phyloP scores from a whole-genome alignment of 2,113 vertebrate genomes.

The Trichomycterus rosablanca region DNA sequence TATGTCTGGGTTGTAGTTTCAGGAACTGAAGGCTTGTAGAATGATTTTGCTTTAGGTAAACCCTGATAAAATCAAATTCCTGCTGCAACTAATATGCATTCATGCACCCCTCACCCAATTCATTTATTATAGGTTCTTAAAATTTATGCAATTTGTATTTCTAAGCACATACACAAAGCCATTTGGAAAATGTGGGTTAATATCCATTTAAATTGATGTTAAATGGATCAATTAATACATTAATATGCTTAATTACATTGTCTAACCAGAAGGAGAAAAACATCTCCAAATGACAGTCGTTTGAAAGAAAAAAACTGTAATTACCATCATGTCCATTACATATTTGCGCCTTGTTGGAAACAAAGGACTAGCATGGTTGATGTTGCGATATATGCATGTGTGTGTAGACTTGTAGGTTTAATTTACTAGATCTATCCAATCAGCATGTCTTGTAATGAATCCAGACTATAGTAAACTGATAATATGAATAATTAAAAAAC shows the following conservation, averaged over 20 bases:
- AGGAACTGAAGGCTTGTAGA: slow-evolving; percentile 30
- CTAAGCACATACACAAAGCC: background rate
- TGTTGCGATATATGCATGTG: background rate
- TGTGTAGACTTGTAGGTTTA: background rate
- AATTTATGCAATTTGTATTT: background rate
- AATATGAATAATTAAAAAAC: background rate
- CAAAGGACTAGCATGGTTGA: too few relatives aligned
- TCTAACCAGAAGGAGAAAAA: slow-evolving; percentile 8
- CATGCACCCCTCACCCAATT: too few relatives aligned
- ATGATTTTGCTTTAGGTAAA: slow-evolving; percentile 14
- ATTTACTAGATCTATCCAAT: too few relatives aligned
- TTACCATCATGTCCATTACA: slow-evolving; percentile 1
- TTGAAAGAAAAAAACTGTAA: background rate
- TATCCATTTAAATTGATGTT: slow-evolving; percentile 44
- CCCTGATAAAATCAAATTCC: slow-evolving; percentile 7
- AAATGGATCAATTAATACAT: slow-evolving; percentile 28
- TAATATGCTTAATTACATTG: slow-evolving; percentile 6
- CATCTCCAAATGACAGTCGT: background rate
- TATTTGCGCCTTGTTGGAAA: slow-evolving; percentile 6
- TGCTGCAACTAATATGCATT: background rate
- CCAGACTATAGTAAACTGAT: background rate
- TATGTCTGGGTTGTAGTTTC: slow-evolving; percentile 33
- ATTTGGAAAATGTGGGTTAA: slow-evolving; percentile 50
- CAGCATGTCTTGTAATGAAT: too few relatives aligned
- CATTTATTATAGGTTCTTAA: background rate